Base-by-base conservation (phyloP, 2,113 vertebrate species). In the Ibidorhyncha struthersii region DNA sequence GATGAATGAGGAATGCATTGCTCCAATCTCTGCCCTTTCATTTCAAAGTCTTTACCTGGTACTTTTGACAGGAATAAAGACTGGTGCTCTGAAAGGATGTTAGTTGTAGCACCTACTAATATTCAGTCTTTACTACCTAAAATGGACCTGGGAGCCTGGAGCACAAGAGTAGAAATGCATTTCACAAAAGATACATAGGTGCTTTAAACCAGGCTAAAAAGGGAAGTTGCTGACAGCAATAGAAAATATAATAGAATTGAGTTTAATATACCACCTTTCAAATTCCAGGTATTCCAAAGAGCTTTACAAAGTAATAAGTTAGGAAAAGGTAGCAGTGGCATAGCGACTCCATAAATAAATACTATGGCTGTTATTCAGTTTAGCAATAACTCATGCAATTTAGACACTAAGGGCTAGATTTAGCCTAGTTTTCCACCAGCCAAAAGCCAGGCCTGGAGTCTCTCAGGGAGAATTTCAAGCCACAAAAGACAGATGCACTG, bases 251-350 rank as follows among this genome's bases (percentile, higher is more conserved):
- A 97, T 88, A 82, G 87, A 96, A 90, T 56, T 86, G 23, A 55
- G 74, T 88, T 96, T 96, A 90, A 96, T 93, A 93, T 77, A 96
- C 38, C 66, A 88, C 87, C 74, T 96, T 93, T 95, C 91, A 93
- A 90, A 96, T 80, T 88, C 50, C 71, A 80, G 71, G 21, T 95
- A 73, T 94, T 91, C 93, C 93, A 83, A 95, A 95, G 91, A 96
- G 93, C 71, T 97, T 96, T 96, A 52, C 61, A 83, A 91, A 94
- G 74, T 70, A 94, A 89, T 91, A 95, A 82, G 81, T 93, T 93
- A 96, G 70, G 73, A 85, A 65, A 86, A 73, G 66, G 89, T 91
- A 95, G 78, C 84, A 72, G 40, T 66, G 71, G 52, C 74, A 85
- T n/a, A 87, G 80, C 45, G 89, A 61, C 45, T 91, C 80, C 66